Percentiles rank a stretch among this genome's conserved stretches.
These are phyloP conservation scores for Lontra canadensis DNA, from an alignment of 2,113 vertebrate genomes.

Conservation along the genomic window DNA sequence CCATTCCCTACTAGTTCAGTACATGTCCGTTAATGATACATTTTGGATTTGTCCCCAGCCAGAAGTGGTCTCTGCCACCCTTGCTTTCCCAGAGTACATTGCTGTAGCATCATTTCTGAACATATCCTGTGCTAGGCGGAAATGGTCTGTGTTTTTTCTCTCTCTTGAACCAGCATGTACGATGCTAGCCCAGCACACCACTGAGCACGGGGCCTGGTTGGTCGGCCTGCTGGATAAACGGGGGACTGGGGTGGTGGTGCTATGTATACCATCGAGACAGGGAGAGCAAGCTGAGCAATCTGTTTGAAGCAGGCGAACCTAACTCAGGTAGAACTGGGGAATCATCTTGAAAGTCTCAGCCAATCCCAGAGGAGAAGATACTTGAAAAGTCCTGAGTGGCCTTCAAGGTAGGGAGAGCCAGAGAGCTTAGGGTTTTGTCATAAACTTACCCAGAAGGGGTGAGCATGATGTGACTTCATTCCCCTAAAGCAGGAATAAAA, in stretches of 20 bases:
- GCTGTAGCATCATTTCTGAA: background rate
- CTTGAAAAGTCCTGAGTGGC: background rate
- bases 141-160: background rate
- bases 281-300: background rate
- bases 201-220: background rate
- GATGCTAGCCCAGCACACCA: background rate
- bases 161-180: background rate
- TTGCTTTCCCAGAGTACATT: background rate
- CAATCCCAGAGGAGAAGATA: background rate
- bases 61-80: background rate
- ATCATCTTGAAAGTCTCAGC: background rate
- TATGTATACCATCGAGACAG: rapidly evolving
- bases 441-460: background rate
- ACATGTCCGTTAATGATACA: background rate
- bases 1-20: background rate
- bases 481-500: background rate
- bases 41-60: background rate
- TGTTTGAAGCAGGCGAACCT: background rate
- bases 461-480: background rate
- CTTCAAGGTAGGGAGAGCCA: background rate
- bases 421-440: background rate
- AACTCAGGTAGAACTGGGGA: background rate
- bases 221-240: background rate
- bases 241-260: background rate
- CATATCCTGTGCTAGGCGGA: background rate